These are phyloP conservation scores for Rutpela maculata DNA, from an alignment of 2,888 invertebrate species.

Conservation along the genomic window DNA sequence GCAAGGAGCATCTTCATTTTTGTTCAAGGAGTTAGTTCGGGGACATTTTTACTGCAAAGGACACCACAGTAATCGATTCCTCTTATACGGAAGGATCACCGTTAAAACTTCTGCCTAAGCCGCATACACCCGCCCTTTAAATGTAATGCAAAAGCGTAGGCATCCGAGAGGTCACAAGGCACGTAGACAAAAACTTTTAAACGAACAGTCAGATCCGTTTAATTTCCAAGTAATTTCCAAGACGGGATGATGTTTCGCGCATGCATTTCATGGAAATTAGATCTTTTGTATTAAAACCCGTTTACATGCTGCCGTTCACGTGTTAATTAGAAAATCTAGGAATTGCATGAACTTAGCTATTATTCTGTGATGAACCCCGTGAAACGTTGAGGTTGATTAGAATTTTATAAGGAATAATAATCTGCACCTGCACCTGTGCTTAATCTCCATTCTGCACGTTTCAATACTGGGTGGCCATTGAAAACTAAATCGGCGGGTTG, in stretches of 20 bases:
- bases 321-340: constrained; percentile 1
- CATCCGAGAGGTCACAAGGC: neutral
- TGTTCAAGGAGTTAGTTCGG: no score
- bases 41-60: no score
- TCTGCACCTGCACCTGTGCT: neutral
- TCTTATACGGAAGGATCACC: no score
- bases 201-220: constrained; percentile 1
- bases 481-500: no score
- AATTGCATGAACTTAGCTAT: neutral
- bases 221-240: neutral
- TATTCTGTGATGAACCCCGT: neutral
- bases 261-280: neutral
- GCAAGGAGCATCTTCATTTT: no score
- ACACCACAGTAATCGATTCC: no score
- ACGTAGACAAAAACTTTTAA: constrained; percentile 3
- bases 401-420: neutral
- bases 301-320: neutral
- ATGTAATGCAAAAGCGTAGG: neutral
- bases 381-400: neutral
- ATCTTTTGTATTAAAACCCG: neutral
- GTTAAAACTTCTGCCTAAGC: neutral
- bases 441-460: no score
- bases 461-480: no score
- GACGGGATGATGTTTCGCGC: neutral
- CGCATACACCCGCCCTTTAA: neutral